Evolutionary conservation across 2,888 invertebrate species (phyloP), one percentile per base, ranked within the genome.

Genomic region (Baccha elongata): DNA sequence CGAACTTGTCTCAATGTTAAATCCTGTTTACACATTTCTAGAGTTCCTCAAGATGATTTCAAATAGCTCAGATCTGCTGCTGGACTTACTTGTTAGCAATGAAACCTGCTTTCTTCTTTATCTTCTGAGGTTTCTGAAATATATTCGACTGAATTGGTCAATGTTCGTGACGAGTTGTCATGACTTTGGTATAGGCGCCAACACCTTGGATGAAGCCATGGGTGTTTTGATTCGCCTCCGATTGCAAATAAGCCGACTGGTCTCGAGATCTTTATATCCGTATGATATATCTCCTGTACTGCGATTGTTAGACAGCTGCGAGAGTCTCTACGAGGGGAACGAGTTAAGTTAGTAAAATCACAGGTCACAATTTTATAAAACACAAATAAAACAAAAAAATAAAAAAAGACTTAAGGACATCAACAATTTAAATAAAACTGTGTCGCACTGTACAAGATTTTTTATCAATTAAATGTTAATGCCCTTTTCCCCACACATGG

Each of bases 91-190:
- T 85, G 96, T 97, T 13, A 96, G 96, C 88, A 97, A 97, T 87
- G 97, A 97, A 90, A 97, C 97, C 1, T 97, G 97, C 90, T 97
- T 97, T 88, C 91, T 97, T 67, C 90, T 97, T 37, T 97, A 97
- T 90, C 91, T 97, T 86, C 91, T 97, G 84, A 92, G 97, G 87
- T 95, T 97, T 89, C 92, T 97, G 69, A 97, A 97, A 88, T 96
- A 96, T 91, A 94, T 96, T 2, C 92, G 95, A 84, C 93, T 95
- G 85, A 96, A 96, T 89, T 97, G 97, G 97, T 92, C 94, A 0
- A 95, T 95, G 88, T 97, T 97, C 89, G 93, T 96, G 4, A 92
- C 93, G 55, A 95, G 95, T 76, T 97, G 96, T 88, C 94, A 94
- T 72, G 92, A 93, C 40, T 92, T 87, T 46, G 88, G 88, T 11